phyloP scores from a whole-genome alignment of 2,888 invertebrate species.

The Phytoseiulus persimilis region DNA sequence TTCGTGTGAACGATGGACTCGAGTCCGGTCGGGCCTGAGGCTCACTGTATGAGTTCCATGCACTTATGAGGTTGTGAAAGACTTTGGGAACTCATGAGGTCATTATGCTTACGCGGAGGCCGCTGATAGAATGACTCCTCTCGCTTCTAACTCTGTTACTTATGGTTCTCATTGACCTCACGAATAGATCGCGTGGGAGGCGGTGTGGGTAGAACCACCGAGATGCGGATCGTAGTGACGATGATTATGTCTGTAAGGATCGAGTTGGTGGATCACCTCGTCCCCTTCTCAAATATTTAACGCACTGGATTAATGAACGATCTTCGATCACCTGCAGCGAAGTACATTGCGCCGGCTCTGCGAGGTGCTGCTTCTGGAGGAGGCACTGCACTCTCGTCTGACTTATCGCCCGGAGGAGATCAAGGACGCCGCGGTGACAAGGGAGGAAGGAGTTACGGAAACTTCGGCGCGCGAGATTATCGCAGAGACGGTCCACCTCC shows the following conservation, averaged over 20 bases:
- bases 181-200: background rate
- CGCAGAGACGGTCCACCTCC: conserved; percentile 39
- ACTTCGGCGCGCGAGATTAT: conserved; percentile 43
- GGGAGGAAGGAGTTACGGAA: conserved; percentile 44
- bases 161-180: background rate
- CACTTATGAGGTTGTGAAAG: background rate
- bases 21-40: background rate
- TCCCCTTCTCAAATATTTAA: too few relatives aligned
- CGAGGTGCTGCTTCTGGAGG: conserved; percentile 31
- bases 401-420: conserved; percentile 1
- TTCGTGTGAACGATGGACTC: background rate
- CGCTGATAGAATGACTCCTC: background rate
- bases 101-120: background rate
- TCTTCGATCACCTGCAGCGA: conserved; percentile 7
- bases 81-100: background rate
- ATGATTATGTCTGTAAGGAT: background rate
- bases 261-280: too few relatives aligned
- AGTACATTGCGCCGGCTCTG: conserved; percentile 34
- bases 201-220: background rate
- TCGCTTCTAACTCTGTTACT: background rate
- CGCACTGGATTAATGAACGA: background rate
- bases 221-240: background rate
- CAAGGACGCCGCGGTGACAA: conserved; percentile 42
- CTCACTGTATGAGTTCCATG: background rate
- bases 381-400: conserved; percentile 25